Conservation (phyloP, 2,113 vertebrate genomes). For the Daphoenositta chrysoptera region DNA sequence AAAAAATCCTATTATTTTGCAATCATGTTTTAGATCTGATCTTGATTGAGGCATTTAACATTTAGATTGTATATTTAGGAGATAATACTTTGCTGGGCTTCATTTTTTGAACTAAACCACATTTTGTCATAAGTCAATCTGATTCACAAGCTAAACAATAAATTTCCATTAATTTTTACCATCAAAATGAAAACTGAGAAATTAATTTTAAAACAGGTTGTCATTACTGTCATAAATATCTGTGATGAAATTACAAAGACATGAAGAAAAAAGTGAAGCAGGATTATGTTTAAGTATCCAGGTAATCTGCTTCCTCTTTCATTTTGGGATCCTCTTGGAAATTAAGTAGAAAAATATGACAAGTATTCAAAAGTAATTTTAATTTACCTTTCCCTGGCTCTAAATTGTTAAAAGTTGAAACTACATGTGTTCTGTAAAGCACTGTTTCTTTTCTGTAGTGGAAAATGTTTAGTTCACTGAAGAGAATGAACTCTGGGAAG, state of each 20-base stretch:
- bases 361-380: neutral
- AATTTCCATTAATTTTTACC: neutral
- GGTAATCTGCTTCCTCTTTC: neutral
- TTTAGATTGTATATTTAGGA: neutral
- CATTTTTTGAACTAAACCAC: neutral
- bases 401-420: neutral
- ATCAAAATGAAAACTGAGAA: neutral
- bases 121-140: neutral
- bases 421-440: neutral
- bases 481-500: neutral
- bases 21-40: neutral
- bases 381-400: neutral
- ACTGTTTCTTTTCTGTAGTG: neutral
- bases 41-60: neutral
- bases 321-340: neutral
- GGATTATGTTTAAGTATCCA: neutral
- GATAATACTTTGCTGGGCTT: neutral
- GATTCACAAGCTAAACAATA: neutral
- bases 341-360: neutral
- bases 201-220: neutral
- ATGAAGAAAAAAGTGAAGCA: neutral
- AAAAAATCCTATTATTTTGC: neutral
- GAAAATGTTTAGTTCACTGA: neutral
- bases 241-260: neutral
- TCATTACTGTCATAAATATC: neutral